phyloP scores from a whole-genome alignment of 2,113 vertebrate genomes.

The Raja brachyura region DNA sequence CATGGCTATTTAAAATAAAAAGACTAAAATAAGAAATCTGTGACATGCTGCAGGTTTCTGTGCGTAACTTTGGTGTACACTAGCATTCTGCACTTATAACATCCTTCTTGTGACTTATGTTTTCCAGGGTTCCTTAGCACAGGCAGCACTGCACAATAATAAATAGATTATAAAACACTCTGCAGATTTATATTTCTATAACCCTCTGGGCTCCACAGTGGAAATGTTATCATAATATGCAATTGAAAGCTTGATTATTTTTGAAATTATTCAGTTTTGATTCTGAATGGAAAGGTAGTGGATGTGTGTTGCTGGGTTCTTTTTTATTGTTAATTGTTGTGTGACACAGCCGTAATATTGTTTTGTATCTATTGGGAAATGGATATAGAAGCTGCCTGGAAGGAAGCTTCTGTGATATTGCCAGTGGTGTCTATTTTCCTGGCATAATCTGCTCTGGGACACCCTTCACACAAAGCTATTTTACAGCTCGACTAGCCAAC shows the following conservation, averaged over 20 bases:
- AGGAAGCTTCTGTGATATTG: neutral
- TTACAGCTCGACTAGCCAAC: neutral
- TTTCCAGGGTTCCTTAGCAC: neutral
- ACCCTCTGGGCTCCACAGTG: neutral
- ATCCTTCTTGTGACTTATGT: neutral
- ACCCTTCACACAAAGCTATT: neutral
- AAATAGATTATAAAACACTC: neutral
- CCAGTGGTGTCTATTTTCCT: neutral
- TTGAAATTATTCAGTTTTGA: no score
- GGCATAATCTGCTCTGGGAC: neutral
- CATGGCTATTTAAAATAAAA: neutral
- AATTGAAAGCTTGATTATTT: neutral
- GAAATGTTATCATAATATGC: neutral
- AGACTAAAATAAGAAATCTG: neutral
- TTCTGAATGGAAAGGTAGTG: neutral
- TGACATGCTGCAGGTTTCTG: neutral
- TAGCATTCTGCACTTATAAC: no score
- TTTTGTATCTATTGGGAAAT: neutral
- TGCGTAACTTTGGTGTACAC: neutral
- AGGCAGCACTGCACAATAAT: neutral
- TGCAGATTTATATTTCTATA: neutral
- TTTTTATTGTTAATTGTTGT: neutral
- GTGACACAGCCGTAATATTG: neutral
- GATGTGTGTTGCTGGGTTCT: neutral
- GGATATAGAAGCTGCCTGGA: neutral